phyloP scores from a whole-genome alignment of 1,140 invertebrate genomes.

The Carposina sasakii region DNA sequence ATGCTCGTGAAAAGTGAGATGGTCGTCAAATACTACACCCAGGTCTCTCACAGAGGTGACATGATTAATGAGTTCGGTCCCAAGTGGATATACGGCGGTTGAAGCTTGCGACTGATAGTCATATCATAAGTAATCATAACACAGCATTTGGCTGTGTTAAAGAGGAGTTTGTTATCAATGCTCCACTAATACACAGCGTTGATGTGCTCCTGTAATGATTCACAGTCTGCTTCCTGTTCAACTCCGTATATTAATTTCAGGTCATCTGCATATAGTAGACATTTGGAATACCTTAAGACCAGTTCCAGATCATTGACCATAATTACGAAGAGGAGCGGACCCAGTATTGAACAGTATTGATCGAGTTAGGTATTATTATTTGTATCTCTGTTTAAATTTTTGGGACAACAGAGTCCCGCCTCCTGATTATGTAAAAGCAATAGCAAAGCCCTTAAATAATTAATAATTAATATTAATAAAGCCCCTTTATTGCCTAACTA shows the following conservation, averaged over 20 bases:
- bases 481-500: no score
- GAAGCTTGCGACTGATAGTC: neutral
- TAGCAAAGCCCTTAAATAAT: no score
- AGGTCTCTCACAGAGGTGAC: no score
- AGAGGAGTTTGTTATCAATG: neutral
- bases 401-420: no score
- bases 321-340: neutral
- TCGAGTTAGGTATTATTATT: no score
- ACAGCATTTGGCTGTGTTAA: neutral
- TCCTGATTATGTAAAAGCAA: no score
- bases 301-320: neutral
- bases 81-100: no score
- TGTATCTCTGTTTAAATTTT: no score
- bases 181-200: neutral
- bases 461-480: no score
- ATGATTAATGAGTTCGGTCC: no score
- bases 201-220: neutral
- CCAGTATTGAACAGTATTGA: neutral
- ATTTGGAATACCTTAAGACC: neutral
- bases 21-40: no score
- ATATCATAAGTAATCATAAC: neutral
- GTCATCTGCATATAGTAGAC: neutral
- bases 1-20: no score
- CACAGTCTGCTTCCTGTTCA: neutral
- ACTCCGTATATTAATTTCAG: neutral